Base-by-base conservation (phyloP, 2,797 vertebrate species). In the Taenioides sp. region DNA sequence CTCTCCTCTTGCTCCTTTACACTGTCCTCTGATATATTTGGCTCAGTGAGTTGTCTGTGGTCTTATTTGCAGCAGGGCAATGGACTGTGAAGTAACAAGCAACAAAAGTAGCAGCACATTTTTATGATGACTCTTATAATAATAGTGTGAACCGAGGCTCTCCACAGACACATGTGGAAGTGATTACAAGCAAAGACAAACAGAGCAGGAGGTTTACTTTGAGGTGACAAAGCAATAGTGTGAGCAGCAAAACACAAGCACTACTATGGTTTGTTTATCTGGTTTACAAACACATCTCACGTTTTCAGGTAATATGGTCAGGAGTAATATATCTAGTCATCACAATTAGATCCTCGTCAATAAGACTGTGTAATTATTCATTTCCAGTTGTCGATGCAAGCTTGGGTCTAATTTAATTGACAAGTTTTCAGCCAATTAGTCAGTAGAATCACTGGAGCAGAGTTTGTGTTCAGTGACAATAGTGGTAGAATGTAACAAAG, bases 131-230 rank as follows among this genome's bases (percentile, higher is more conserved):
- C 75, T 60, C 58, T 66, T 54, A 66, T 43, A 64, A 37, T n/a
- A 50, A 77, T 34, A 50, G 61, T 65, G 18, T 27, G 65, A 31
- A 18, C 4, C 49, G 55, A 43, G 47, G 55, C 64, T 78, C 72
- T 11, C 71, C 50, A 43, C 18, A 47, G 59, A 78, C n/a, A 67
- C 57, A 57, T 3, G 25, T 28, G 10, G 67, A n/a, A 28, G 28
- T 37, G 9, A 50, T 69, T 62, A 57, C 25, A 40, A 40, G 23
- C 37, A 20, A 34, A 69, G 60, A 23, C 43, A 69, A 52, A 62
- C 23, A 58, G 37, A 59, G 27, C 37, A 2, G 11, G 5, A 63
- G 23, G 63, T 37, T 54, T 9, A 3, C 37, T 40, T 31, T 73
- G 12, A 68, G 52, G 52, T 40, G 63, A 49, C 22, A 25, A 14